Evolutionary conservation across 2,888 invertebrate species (phyloP).

Genomic region (Lissonota sp.): DNA sequence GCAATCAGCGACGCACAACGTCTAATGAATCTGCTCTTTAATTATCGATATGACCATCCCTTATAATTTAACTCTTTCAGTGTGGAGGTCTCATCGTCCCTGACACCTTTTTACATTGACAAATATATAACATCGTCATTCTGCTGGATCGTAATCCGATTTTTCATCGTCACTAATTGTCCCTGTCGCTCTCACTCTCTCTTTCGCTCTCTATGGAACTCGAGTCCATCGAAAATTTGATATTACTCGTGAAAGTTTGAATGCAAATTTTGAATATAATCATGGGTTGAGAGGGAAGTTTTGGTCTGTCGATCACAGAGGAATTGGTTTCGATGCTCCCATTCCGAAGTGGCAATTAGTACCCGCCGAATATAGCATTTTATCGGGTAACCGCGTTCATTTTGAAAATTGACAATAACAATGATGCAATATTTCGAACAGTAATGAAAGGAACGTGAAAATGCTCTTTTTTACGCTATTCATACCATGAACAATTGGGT

Average conservation of each 20-base stretch:
- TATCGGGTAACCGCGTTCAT: not conserved
- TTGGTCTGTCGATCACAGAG: not conserved
- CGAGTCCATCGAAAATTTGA: conserved; percentile 10
- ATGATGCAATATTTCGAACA: no score
- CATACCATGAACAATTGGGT: no score
- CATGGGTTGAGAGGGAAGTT: conserved; percentile 12
- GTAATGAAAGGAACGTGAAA: no score
- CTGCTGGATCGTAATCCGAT: conserved; percentile 23
- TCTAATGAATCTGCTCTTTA: no score
- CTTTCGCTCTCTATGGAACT: conserved; percentile 13
- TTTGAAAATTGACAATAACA: not conserved
- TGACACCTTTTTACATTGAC: not conserved
- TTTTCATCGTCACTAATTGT: conserved; percentile 3
- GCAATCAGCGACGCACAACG: no score
- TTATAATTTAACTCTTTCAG: no score
- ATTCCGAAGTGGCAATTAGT: conserved; percentile 36
- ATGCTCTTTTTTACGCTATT: no score
- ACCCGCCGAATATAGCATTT: not conserved
- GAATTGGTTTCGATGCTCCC: conserved; percentile 12
- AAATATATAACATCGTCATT: conserved; percentile 8
- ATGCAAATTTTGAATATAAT: conserved; percentile 35
- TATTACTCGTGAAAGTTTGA: conserved; percentile 30
- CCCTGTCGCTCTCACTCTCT: not conserved
- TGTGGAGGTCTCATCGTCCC: not conserved
- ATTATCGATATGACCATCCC: no score